Evolutionary conservation across 2,888 invertebrate genomes (phyloP).

Genomic region (Leptopilina syphax): DNA sequence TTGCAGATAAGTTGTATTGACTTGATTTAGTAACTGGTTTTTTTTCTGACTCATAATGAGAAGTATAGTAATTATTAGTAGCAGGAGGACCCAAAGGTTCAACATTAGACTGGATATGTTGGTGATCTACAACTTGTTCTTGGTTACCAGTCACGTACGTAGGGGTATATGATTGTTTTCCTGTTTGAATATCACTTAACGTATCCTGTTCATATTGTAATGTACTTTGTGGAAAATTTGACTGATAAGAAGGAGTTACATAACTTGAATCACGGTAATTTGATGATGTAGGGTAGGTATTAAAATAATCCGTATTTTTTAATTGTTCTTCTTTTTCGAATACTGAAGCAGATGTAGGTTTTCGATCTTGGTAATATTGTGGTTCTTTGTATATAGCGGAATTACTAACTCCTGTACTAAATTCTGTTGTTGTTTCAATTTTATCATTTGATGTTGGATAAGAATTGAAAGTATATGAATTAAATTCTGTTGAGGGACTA

Average conservation of each 20-base stretch:
- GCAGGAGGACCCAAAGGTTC: slow-evolving; percentile 55
- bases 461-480: slow-evolving; percentile 76
- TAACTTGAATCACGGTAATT: slow-evolving; percentile 59
- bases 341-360: slow-evolving; percentile 52
- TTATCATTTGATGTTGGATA: slow-evolving; percentile 64
- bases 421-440: slow-evolving; percentile 60
- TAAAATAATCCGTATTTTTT: slow-evolving; percentile 53
- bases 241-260: slow-evolving; percentile 58
- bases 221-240: slow-evolving; percentile 58
- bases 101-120: slow-evolving; percentile 56
- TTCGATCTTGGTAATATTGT: slow-evolving; percentile 51
- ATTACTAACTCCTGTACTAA: slow-evolving; percentile 48
- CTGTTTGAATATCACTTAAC: slow-evolving; percentile 54
- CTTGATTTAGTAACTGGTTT: slow-evolving; percentile 72
- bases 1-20: slow-evolving; percentile 79
- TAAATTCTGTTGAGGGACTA: slow-evolving; percentile 68
- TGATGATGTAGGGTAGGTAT: slow-evolving; percentile 57
- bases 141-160: slow-evolving; percentile 54
- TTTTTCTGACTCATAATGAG: slow-evolving; percentile 48
- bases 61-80: slow-evolving; percentile 55
- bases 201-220: slow-evolving; percentile 58
- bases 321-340: slow-evolving; percentile 58
- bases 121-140: slow-evolving; percentile 54
- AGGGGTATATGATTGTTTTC: slow-evolving; percentile 54
- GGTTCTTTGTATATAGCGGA: slow-evolving; percentile 47